Evolutionary conservation across 2,113 vertebrate genomes (phyloP), one percentile per base, ranked within the genome.

Genomic region (Leuciscus idus): DNA sequence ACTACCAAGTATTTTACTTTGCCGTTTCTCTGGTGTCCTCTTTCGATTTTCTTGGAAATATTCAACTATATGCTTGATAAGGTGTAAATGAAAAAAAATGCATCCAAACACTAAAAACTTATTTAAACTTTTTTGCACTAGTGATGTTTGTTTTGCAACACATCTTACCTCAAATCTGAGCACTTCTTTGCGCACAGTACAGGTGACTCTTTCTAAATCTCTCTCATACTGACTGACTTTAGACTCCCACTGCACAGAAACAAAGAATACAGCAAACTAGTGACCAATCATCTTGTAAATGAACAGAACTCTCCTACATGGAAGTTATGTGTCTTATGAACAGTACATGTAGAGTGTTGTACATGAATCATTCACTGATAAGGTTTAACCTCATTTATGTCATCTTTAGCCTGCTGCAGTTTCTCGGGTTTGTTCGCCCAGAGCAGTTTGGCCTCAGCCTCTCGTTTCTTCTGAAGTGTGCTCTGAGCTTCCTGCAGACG

Each of bases 391-490:
- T 99, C 98, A 0, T 91, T 91, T 80, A 99, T 99, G 90, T 99
- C 98, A 0, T 98, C 98, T 87, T 98, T 99, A 88, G 98, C 98
- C 91, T 98, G 97, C 91, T 99, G 98, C 75, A 99, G 95, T 88
- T 98, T 98, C 88, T 99, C 97, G 0, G 98, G 98, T 89, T 98
- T 99, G 93, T 98, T 99, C 86, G 98, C 97, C 97, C 98, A 99
- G 36, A 98, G 95, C 80, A 99, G 94, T 88, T 97, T 96, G 79
- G 98, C 98, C 87, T 99, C 98, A 0, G 94, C 92, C 90, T 99
- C 98, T 62, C 98, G 95, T 92, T 98, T 99, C 95, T 98, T 99
- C 93, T 99, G 98, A 81, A 99, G 94, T 0, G 92, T 96, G 91
- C 93, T 90, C 88, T 98, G 98, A 81, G 97, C 97, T 2, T 99